These are phyloP conservation scores for Aspiorhynchus laticeps DNA, from an alignment of 2,113 vertebrate species.

Conservation along the genomic window DNA sequence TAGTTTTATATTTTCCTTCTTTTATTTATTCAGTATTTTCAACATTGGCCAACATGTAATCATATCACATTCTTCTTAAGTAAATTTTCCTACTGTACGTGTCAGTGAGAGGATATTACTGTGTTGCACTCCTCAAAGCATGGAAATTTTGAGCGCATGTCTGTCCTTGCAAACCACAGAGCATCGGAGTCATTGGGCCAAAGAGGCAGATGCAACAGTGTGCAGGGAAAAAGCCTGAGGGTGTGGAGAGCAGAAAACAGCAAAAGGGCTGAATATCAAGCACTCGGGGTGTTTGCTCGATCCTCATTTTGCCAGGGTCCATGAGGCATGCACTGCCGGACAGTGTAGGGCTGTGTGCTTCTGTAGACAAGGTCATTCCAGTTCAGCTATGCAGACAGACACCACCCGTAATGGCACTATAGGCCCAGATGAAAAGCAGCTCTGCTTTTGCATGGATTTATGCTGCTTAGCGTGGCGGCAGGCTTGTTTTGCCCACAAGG, in stretches of 20 bases:
- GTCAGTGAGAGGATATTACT: neutral
- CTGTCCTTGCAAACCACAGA: slow-evolving; percentile 15
- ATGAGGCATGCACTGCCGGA: slow-evolving; percentile 9
- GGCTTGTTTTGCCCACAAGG: slow-evolving; percentile 50
- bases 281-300: slow-evolving; percentile 9
- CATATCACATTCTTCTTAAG: neutral
- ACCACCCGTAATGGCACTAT: slow-evolving; percentile 50
- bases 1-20: neutral
- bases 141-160: slow-evolving; percentile 7
- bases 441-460: slow-evolving; percentile 30
- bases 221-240: neutral
- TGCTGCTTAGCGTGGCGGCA: slow-evolving; percentile 38
- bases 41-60: slow-evolving; percentile 1
- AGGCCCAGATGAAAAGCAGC: slow-evolving; percentile 43
- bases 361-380: slow-evolving; percentile 40
- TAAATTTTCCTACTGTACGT: neutral
- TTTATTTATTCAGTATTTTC: neutral
- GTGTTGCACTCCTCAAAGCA: neutral
- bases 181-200: neutral
- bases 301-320: slow-evolving; percentile 10
- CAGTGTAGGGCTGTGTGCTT: slow-evolving; percentile 45
- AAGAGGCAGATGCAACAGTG: neutral
- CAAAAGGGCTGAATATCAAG: slow-evolving; percentile 5
- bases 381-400: slow-evolving; percentile 51
- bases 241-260: slow-evolving; percentile 34